Evolutionary conservation across 2,888 invertebrate species (phyloP), one percentile per base, ranked within the genome.

Genomic region (Callyntrura sp.): DNA sequence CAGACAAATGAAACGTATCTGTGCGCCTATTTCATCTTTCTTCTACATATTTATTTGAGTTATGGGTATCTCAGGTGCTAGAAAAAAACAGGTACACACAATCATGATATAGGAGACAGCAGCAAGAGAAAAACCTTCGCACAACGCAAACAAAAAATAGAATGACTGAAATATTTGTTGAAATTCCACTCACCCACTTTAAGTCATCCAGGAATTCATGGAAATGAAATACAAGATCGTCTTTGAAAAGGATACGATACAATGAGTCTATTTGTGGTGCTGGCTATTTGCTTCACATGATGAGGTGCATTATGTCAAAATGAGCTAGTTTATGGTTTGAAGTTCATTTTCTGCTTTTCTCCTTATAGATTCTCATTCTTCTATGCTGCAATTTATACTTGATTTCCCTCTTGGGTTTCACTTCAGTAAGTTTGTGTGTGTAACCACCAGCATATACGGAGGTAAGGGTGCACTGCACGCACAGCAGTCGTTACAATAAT

Each of bases 181-280:
- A 65, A 88, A 83, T 88, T 88, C 88, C 83, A 83, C 78, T 84
- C 83, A 88, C 76, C 55, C 60, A 23, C 76, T 76, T 60, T 65
- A 62, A 76, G 88, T 88, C 76, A 76, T 82, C 23, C 12, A 48
- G 78, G 88, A 88, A 88, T 88, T 83, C 65, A 55, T 48, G 17
- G 28, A 35, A 65, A 84, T 88, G 83, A 88, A 65, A 84, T 88
- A 84, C 62, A 84, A 78, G 88, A 83, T 88, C 88, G 43, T 17
- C n/a, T 76, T 88, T 62, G 60, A 82, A 83, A 55, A 57, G 25
- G n/a, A 51, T 0, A 28, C 48, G 65, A 48, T 62, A 25, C 20
- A 82, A 88, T 82, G 65, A 83, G 82, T 83, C 55, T 83, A 82
- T 82, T 88, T 82, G 35, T 86, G 62, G 57, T 57, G 73, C 28